Conservation (phyloP, 2,797 vertebrate species). For the Chromis chromis region DNA sequence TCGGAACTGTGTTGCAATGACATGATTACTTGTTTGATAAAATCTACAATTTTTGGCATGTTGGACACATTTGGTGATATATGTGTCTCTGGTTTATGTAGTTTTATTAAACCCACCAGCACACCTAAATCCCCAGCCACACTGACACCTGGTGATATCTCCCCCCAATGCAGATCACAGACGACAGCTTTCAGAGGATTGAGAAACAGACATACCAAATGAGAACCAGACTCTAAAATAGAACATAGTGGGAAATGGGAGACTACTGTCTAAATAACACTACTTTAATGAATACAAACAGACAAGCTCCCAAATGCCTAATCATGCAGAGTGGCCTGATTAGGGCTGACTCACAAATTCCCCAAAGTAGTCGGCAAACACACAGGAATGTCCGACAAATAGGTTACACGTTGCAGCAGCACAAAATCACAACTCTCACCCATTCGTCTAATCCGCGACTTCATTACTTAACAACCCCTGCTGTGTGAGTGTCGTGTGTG, state of each 20-base stretch:
- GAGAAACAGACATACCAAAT: not conserved
- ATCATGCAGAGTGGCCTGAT: constrained; percentile 82
- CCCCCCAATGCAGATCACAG: not conserved
- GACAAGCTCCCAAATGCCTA: constrained; percentile 74
- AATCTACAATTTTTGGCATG: no score
- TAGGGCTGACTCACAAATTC: constrained; percentile 79
- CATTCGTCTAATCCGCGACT: constrained; percentile 44
- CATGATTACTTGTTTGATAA: no score
- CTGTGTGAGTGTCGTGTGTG: constrained; percentile 24
- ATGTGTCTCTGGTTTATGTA: no score
- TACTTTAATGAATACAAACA: constrained; percentile 75
- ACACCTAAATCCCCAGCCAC: no score
- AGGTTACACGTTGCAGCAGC: constrained; percentile 47
- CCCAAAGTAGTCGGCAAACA: constrained; percentile 65
- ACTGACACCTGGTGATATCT: not conserved
- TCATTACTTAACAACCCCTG: constrained; percentile 32
- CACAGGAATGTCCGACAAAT: constrained; percentile 79
- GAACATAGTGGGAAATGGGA: constrained; percentile 15
- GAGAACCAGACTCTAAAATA: constrained; percentile 34
- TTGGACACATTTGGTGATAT: no score
- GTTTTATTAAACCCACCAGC: no score
- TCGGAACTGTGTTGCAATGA: no score
- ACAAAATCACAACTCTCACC: constrained; percentile 30
- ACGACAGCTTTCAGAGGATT: not conserved
- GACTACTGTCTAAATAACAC: constrained; percentile 57